Evolutionary conservation across 1,140 invertebrate species (phyloP).

Genomic region (Eupeodes corollae): DNA sequence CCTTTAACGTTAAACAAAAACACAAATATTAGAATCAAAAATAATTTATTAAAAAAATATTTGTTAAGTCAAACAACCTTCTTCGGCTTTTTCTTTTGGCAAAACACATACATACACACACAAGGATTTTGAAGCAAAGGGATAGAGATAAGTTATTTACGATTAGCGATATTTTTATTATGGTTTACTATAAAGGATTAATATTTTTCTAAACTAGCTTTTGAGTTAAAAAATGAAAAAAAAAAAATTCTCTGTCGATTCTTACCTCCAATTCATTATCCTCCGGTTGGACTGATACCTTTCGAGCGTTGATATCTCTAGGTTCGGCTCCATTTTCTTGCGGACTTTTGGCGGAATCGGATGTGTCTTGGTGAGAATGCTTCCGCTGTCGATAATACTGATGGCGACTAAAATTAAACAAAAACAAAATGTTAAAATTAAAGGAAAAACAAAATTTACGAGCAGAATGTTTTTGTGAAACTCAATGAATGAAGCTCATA

Average conservation of each 20-base stretch:
- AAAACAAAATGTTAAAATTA: constrained; percentile 1
- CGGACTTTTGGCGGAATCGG: constrained; percentile 30
- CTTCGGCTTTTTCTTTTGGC: neutral
- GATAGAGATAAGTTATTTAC: neutral
- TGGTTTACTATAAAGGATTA: too few species aligned
- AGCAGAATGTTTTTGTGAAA: too few species aligned
- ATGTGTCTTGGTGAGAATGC: constrained; percentile 58
- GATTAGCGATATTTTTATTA: too few species aligned
- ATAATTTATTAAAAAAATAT: neutral
- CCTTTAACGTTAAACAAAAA: constrained; percentile 21
- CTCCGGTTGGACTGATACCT: constrained; percentile 56
- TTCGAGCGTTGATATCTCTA: constrained; percentile 37
- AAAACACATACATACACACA: neutral
- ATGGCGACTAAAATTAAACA: constrained; percentile 40
- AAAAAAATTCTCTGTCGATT: too few species aligned
- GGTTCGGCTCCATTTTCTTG: constrained; percentile 26
- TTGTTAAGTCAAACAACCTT: neutral
- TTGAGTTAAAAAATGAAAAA: too few species aligned
- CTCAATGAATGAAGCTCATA: too few species aligned
- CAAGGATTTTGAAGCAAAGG: neutral
- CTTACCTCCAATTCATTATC: constrained; percentile 54
- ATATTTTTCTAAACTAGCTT: too few species aligned
- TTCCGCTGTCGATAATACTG: constrained; percentile 56
- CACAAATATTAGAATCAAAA: neutral
- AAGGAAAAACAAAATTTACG: neutral